Conservation (phyloP, 2,113 vertebrate species). For the Danio rerio region DNA sequence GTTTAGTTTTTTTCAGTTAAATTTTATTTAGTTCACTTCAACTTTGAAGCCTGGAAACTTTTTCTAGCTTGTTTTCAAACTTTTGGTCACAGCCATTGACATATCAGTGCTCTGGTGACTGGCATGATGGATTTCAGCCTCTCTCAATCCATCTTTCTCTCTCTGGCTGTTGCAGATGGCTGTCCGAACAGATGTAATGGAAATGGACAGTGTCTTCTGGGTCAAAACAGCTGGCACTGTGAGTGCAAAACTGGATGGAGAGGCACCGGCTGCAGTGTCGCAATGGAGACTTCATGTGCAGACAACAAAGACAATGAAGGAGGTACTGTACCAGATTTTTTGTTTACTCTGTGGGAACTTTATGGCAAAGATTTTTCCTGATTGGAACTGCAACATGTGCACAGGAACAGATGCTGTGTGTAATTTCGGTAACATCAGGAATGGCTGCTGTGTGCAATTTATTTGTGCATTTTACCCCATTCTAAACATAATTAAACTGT, state of each 20-base stretch:
- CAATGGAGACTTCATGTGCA: conserved; percentile 98
- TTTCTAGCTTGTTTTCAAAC: conserved; percentile 11
- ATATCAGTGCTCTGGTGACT: not conserved
- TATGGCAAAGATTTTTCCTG: not conserved
- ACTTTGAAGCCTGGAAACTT: not conserved
- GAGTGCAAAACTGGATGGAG: conserved; percentile 99
- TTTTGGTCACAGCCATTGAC: not conserved
- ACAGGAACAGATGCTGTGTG: conserved; percentile 5
- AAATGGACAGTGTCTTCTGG: conserved; percentile 97
- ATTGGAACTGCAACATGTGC: conserved; percentile 10
- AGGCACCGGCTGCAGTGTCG: conserved; percentile 95
- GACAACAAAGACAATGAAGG: conserved; percentile 99
- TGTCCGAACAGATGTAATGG: conserved; percentile 98
- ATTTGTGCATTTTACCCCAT: not conserved
- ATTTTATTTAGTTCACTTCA: not conserved
- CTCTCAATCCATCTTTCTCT: conserved; percentile 13
- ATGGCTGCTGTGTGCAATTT: not conserved
- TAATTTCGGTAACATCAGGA: not conserved
- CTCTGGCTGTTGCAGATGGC: conserved; percentile 84
- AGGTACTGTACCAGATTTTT: conserved; percentile 91
- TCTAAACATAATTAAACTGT: not conserved
- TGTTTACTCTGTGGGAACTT: not conserved
- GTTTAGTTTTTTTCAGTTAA: not conserved
- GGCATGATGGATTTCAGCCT: not conserved
- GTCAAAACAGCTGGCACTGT: conserved; percentile 99